A percentile compares a stretch with the other conserved stretches of the same genome.
Evolutionary conservation across 2,888 invertebrate species (phyloP).

Genomic region (Ectemnius cavifrons): DNA sequence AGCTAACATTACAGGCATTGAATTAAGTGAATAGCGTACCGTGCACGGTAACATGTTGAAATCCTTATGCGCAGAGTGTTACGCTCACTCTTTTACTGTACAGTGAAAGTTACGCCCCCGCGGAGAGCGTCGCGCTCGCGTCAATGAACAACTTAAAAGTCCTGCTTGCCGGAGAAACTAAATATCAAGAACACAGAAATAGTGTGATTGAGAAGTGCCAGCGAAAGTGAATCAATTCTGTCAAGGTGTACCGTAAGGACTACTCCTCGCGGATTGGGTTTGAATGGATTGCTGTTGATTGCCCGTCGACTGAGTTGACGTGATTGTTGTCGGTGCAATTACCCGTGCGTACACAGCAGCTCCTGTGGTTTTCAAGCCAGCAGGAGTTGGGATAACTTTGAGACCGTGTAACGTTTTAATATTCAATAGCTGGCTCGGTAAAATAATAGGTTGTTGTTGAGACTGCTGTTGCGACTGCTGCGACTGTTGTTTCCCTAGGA

Average conservation of each 20-base stretch:
- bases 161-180: conserved; percentile 6
- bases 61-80: no score
- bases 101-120: no score
- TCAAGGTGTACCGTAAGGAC: conserved; percentile 67
- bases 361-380: conserved; percentile 74
- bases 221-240: conserved; percentile 45
- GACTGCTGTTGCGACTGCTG: conserved; percentile 55
- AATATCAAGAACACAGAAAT: conserved; percentile 26
- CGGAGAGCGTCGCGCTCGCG: no score
- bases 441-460: conserved; percentile 73
- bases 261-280: conserved; percentile 62
- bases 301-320: conserved; percentile 45
- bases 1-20: background rate
- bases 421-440: conserved; percentile 75
- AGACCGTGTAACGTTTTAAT: conserved; percentile 75
- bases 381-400: conserved; percentile 75
- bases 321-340: conserved; percentile 74
- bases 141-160: no score
- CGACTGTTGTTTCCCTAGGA: conserved; percentile 68
- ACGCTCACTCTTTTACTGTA: no score
- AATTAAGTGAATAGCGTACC: background rate
- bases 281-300: conserved; percentile 52
- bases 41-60: no score
- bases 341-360: conserved; percentile 75
- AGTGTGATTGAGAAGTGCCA: conserved; percentile 27